Evolutionary conservation across 2,113 vertebrate species (phyloP).

Genomic region (Apodemus sylvaticus): DNA sequence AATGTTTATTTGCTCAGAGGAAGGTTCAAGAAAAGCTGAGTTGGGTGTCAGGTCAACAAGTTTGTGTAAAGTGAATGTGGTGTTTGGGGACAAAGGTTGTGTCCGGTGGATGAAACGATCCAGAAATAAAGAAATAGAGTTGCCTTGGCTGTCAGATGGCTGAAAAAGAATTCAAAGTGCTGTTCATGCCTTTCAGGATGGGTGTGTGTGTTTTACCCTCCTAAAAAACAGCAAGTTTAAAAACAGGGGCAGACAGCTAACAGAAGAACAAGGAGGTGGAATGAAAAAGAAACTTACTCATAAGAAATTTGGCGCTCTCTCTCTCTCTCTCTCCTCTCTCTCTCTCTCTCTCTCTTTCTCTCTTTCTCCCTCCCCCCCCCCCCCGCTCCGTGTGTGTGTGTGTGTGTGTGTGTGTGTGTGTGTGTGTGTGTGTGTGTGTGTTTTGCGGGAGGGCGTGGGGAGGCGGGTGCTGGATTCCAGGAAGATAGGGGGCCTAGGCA

Average conservation of each 20-base stretch:
- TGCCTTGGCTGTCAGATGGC: not conserved
- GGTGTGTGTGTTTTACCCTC: not conserved
- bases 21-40: constrained; percentile 67
- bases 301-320: not conserved
- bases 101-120: constrained; percentile 47
- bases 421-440: not conserved
- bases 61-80: constrained; percentile 41
- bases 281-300: not conserved
- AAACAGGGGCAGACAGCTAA: not conserved
- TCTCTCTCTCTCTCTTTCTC: too few relatives aligned
- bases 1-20: constrained; percentile 71
- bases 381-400: too few relatives aligned
- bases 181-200: not conserved
- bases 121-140: constrained; percentile 50
- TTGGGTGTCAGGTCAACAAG: constrained; percentile 66
- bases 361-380: too few relatives aligned
- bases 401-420: not conserved
- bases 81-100: constrained; percentile 70
- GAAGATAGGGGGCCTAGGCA: not conserved
- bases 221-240: not conserved
- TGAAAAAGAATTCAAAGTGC: not conserved
- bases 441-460: not conserved
- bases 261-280: not conserved
- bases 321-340: fast-evolving
- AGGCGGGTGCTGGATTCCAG: not conserved